A percentile compares a stretch with the other conserved stretches of the same genome.
phyloP scores from a whole-genome alignment of 2,797 vertebrate genomes.

The Mycteria americana region DNA sequence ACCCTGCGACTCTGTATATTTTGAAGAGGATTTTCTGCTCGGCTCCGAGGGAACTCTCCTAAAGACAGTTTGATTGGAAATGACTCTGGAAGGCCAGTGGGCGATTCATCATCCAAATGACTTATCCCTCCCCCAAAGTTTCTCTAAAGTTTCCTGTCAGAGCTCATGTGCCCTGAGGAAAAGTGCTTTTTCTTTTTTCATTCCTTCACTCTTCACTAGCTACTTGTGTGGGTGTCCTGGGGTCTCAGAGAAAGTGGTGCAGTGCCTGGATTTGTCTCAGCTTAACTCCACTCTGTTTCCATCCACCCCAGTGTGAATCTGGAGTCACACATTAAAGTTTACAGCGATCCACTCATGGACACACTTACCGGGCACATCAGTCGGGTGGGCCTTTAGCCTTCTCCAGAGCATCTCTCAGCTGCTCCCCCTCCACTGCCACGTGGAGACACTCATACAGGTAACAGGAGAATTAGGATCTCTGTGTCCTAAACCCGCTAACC shows the following conservation, averaged over 20 bases:
- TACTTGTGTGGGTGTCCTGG: constrained; percentile 21
- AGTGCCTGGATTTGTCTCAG: neutral
- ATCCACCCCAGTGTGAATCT: neutral
- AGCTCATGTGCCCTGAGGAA: constrained; percentile 37
- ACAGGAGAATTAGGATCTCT: neutral
- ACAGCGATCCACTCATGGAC: neutral
- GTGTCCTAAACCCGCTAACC: neutral
- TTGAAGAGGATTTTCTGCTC: neutral
- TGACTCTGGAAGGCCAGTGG: neutral
- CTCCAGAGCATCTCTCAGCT: neutral
- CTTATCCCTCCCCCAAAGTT: constrained; percentile 46
- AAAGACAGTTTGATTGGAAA: constrained; percentile 32
- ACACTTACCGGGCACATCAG: neutral
- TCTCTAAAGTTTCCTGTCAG: constrained; percentile 49
- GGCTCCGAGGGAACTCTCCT: neutral
- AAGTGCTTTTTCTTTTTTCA: constrained; percentile 39
- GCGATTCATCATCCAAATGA: constrained; percentile 22
- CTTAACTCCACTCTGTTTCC: neutral
- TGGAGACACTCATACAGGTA: neutral
- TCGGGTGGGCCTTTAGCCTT: neutral
- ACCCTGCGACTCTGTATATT: neutral
- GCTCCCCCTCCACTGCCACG: accelerated
- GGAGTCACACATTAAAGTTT: neutral
- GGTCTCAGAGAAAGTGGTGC: constrained; percentile 26
- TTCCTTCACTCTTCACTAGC: constrained; percentile 13